Percentiles rank a stretch among this genome's conserved stretches.
These are phyloP conservation scores for Halcyon chelicuti DNA, from an alignment of 2,797 vertebrate species.

Conservation along the genomic window DNA sequence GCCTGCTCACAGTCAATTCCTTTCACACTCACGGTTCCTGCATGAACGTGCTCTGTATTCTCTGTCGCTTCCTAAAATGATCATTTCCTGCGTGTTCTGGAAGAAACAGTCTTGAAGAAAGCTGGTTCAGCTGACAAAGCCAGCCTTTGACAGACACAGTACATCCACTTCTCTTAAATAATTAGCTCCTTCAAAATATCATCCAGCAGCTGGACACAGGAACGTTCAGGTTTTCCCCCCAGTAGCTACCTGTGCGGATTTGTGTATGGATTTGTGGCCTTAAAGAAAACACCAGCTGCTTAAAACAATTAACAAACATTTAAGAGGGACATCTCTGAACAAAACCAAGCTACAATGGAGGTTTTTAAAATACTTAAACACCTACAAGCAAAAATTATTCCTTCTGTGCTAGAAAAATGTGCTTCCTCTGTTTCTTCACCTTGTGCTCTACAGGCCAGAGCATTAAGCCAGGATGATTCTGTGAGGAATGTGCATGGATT, in stretches of 20 bases:
- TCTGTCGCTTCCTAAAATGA: background rate
- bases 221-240: background rate
- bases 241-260: background rate
- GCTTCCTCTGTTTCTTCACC: background rate
- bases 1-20: background rate
- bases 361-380: background rate
- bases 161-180: background rate
- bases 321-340: background rate
- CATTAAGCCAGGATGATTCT: fast-evolving
- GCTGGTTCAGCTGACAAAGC: background rate
- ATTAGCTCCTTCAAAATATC: background rate
- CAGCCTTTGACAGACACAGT: background rate
- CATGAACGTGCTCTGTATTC: background rate
- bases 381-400: background rate
- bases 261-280: background rate
- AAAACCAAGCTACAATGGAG: fast-evolving
- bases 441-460: background rate
- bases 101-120: background rate
- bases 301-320: background rate
- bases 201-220: background rate
- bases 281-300: background rate
- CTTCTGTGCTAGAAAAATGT: background rate
- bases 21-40: background rate
- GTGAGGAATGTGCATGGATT: background rate
- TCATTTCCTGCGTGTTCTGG: fast-evolving